phyloP scores from a whole-genome alignment of 1,140 invertebrate species.

The Copidosoma floridanum region DNA sequence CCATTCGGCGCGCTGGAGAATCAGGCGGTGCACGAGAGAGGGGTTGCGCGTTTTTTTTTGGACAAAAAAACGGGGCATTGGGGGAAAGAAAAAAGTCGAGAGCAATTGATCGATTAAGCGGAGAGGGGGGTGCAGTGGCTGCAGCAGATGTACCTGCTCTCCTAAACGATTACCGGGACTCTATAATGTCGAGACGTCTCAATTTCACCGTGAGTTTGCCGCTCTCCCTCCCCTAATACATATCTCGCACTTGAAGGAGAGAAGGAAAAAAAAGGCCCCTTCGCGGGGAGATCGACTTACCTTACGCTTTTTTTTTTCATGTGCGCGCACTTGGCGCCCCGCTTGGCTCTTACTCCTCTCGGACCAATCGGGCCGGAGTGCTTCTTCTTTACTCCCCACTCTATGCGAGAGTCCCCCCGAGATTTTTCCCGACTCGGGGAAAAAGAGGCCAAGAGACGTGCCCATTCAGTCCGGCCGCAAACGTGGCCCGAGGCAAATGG shows the following conservation, averaged over 20 bases:
- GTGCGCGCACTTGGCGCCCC: background rate
- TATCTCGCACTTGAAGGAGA: background rate
- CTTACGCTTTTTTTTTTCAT: slow-evolving; percentile 32
- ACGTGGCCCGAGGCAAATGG: slow-evolving; percentile 7
- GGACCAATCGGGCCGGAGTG: background rate
- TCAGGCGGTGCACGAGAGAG: background rate
- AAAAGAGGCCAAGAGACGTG: slow-evolving; percentile 10
- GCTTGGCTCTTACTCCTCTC: slow-evolving; percentile 28
- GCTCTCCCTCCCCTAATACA: background rate
- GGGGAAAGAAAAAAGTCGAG: slow-evolving; percentile 6
- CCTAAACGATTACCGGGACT: slow-evolving; percentile 49
- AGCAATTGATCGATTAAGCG: slow-evolving; percentile 35
- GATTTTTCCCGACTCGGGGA: slow-evolving; percentile 34
- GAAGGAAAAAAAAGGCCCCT: background rate
- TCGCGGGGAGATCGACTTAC: slow-evolving; percentile 22
- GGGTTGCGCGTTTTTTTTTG: slow-evolving; percentile 22
- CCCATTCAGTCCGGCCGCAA: slow-evolving; percentile 29
- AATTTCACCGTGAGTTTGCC: slow-evolving; percentile 49
- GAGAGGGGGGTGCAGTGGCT: too few relatives aligned
- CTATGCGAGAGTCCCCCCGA: background rate
- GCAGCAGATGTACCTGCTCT: slow-evolving; percentile 53
- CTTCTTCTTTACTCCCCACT: slow-evolving; percentile 11
- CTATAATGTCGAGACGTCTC: slow-evolving; percentile 51
- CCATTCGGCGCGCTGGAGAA: background rate
- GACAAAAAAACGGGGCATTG: slow-evolving; percentile 27